Base-by-base conservation (phyloP, 2,888 invertebrate genomes). In the Eilema sororculum region DNA sequence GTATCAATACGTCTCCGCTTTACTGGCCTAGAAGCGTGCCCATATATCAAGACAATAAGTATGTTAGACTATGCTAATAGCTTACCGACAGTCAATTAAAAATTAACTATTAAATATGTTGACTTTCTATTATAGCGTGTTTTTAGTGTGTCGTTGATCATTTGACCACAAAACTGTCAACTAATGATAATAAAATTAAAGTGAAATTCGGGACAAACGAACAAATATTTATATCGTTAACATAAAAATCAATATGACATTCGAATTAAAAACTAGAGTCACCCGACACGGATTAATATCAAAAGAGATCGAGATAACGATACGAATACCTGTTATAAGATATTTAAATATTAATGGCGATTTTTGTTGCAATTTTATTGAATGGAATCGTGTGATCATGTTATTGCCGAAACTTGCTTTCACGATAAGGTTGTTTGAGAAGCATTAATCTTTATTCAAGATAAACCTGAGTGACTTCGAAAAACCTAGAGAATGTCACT, bases 341-440 rank as follows among this genome's bases (percentile, higher is more conserved):
- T 52, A 52, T 52, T 52, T n/a, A 52, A 20, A 52, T 52, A n/a
- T 52, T 52, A 0, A n/a, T 52, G 20, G 20, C n/a, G 20, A 58
- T 58, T 58, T 52, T 65, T 46, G 64, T 52, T 30, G 56, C 28
- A 52, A 22, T n/a, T 30, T 65, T n/a, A n/a, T 62, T 62, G 62
- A 25, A 10, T 22, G 8, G 13, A 24, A 16, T 22, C 13, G 37
- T n/a, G 30, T 62, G 16, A 24, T 24, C 8, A 41, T 10, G 20
- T 46, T 64, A 20, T n/a, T 28, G n/a, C n/a, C 3, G 52, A 30
- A 65, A 65, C 52, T 56, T 65, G 30, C 12, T 65, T 52, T 30
- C 8, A 30, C n/a, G 52, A 3, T 9, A 52, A n/a, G 8, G 52
- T 52, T 9, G 52, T 52, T n/a, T n/a, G 0, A n/a, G n/a, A n/a